Conservation (phyloP, 2,888 invertebrate species). For the Agonopterix subpropinquella region DNA sequence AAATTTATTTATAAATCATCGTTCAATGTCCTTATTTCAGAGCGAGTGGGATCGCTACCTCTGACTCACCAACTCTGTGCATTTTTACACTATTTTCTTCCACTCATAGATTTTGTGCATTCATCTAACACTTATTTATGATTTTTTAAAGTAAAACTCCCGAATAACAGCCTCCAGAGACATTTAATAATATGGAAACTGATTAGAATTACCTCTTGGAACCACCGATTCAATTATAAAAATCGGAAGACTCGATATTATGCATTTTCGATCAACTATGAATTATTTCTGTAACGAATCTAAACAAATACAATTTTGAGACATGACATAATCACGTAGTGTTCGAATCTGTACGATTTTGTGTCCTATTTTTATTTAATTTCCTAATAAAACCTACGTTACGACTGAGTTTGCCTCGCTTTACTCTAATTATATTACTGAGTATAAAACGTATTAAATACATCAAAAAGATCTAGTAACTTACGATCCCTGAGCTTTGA, state of each 20-base stretch:
- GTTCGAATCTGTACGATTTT: not conserved
- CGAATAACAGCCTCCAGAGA: no score
- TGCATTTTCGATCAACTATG: not conserved
- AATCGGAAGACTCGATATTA: not conserved
- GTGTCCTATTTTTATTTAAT: conserved; percentile 6
- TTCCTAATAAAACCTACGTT: conserved; percentile 33
- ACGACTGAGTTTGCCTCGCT: conserved; percentile 39
- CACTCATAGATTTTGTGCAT: conserved; percentile 8
- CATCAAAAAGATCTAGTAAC: conserved; percentile 61
- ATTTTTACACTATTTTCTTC: conserved; percentile 3
- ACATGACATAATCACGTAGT: not conserved
- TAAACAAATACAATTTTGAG: not conserved
- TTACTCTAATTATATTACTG: conserved; percentile 56
- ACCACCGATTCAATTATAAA: not conserved
- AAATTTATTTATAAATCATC: not conserved
- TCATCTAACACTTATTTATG: not conserved
- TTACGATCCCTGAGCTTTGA: conserved; percentile 40
- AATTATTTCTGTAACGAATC: not conserved
- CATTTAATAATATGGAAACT: no score
- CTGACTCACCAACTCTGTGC: no score
- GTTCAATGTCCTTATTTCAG: not conserved
- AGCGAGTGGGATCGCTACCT: no score
- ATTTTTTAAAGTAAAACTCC: not conserved
- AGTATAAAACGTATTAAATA: conserved; percentile 73
- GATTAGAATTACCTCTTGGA: no score